These are phyloP conservation scores for Antechinus flavipes DNA, from an alignment of 2,113 vertebrate genomes.

Conservation along the genomic window DNA sequence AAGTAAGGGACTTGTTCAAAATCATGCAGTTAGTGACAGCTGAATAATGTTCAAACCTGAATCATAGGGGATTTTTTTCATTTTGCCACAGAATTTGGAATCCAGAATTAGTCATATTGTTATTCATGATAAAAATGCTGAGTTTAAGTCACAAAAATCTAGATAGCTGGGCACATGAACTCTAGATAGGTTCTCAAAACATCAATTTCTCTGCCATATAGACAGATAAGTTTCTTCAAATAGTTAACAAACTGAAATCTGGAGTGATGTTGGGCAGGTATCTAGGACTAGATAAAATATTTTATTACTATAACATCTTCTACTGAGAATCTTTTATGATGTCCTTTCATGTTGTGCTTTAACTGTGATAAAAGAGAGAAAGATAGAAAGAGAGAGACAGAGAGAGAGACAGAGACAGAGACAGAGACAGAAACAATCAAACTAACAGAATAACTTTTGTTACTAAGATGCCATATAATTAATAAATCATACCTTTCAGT, in stretches of 20 bases:
- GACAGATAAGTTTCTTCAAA: neutral
- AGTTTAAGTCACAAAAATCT: conserved; percentile 24
- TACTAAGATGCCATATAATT: neutral
- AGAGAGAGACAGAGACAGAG: neutral
- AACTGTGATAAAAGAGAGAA: neutral
- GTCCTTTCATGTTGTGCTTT: neutral
- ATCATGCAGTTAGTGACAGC: neutral
- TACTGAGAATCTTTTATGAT: neutral
- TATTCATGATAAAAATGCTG: neutral
- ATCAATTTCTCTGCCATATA: neutral
- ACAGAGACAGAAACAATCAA: too few species aligned
- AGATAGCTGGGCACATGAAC: neutral
- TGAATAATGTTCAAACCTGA: neutral
- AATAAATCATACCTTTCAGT: neutral
- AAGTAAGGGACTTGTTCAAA: neutral
- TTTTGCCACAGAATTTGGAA: neutral
- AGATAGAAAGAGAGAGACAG: neutral
- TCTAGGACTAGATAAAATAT: neutral
- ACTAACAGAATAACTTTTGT: neutral
- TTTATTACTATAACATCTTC: neutral
- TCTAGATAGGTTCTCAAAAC: neutral
- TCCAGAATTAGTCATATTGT: neutral
- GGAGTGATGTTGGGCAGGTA: neutral
- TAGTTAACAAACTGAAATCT: neutral
- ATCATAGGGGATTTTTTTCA: neutral